Evolutionary conservation across 2,113 vertebrate species (phyloP).

Genomic region (Fukomys damarensis): DNA sequence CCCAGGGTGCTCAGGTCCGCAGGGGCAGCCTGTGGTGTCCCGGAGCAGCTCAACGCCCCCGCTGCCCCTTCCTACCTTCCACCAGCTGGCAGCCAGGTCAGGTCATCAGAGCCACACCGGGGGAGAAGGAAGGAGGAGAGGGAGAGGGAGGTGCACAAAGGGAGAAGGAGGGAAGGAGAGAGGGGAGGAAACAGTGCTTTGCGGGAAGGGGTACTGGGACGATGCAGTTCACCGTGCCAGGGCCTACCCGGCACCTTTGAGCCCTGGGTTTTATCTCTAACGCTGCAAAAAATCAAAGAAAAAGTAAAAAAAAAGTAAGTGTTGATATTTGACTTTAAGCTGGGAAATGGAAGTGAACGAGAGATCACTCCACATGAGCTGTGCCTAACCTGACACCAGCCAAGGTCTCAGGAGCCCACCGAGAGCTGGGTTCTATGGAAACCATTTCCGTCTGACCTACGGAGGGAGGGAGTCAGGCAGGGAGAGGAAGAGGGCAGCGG

Average conservation of each 20-base stretch:
- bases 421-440: neutral
- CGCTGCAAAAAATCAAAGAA: neutral
- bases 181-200: neutral
- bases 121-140: neutral
- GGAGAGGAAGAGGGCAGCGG: neutral
- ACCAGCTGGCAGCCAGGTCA: slow-evolving; percentile 71
- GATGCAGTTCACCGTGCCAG: neutral
- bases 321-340: slow-evolving; percentile 15
- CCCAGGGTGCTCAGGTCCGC: neutral
- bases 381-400: neutral
- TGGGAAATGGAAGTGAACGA: neutral
- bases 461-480: accelerated
- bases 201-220: neutral
- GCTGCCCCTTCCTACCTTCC: slow-evolving; percentile 64
- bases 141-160: no score
- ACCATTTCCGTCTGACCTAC: neutral
- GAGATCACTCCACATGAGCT: neutral
- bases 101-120: slow-evolving; percentile 29
- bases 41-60: no score
- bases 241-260: accelerated
- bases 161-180: neutral
- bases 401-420: neutral
- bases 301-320: neutral
- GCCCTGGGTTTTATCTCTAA: neutral
- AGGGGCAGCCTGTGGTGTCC: no score